Evolutionary conservation across 2,888 invertebrate genomes (phyloP).

Genomic region (Leucoptera coffeella): DNA sequence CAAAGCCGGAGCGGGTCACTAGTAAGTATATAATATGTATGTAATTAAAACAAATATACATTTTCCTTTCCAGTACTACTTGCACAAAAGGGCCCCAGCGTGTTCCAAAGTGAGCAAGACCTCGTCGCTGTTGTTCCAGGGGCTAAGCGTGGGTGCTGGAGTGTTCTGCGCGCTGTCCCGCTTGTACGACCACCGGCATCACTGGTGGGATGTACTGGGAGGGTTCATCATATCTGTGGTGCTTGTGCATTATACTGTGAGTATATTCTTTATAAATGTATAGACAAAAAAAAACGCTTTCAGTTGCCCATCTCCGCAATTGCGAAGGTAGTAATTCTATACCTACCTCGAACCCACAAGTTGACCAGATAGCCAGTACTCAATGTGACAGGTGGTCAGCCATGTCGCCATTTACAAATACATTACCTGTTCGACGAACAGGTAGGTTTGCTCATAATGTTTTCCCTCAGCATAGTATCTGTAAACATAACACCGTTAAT

Average conservation of each 20-base stretch:
- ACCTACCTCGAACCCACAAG: too few relatives aligned
- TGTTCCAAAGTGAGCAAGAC: constrained; percentile 7
- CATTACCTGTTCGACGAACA: not conserved
- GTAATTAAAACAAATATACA: too few relatives aligned
- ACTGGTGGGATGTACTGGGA: constrained; percentile 72
- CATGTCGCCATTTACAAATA: not conserved
- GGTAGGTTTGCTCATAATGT: too few relatives aligned
- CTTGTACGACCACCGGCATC: constrained; percentile 65
- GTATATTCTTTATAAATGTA: too few relatives aligned
- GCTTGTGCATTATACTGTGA: constrained; percentile 53
- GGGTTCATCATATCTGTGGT: constrained; percentile 53
- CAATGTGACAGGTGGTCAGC: too few relatives aligned
- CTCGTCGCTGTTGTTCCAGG: constrained; percentile 19
- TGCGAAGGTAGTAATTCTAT: too few relatives aligned
- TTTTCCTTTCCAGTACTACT: constrained; percentile 53
- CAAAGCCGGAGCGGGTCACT: too few relatives aligned
- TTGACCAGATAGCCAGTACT: too few relatives aligned
- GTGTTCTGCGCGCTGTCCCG: constrained; percentile 57
- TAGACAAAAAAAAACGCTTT: too few relatives aligned
- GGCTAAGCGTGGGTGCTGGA: constrained; percentile 41
- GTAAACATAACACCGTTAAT: too few relatives aligned
- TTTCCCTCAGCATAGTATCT: too few relatives aligned
- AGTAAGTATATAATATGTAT: too few relatives aligned
- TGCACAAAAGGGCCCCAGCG: constrained; percentile 26
- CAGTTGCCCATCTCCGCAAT: not conserved